Evolutionary conservation across 1,140 invertebrate genomes (phyloP).

Genomic region (Lasioglossum baleicum): DNA sequence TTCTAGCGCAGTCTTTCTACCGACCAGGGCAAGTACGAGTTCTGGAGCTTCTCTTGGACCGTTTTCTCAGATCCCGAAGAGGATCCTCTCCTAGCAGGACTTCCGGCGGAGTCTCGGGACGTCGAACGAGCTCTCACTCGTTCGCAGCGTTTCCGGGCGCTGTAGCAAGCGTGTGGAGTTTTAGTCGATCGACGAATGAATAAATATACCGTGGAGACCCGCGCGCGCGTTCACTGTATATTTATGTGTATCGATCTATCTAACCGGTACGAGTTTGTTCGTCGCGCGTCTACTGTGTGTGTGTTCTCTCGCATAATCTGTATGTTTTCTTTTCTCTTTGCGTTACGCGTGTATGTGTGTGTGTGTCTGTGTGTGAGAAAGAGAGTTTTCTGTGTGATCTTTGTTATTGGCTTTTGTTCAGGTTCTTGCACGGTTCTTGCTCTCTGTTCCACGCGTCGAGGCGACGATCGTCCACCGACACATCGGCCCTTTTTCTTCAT

Average conservation of each 20-base stretch:
- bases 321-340: too few relatives aligned
- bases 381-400: slow-evolving; percentile 10
- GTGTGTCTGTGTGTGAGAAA: slow-evolving; percentile 19
- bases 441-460: slow-evolving; percentile 40
- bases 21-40: too few relatives aligned
- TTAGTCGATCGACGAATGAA: slow-evolving; percentile 7
- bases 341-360: slow-evolving; percentile 36
- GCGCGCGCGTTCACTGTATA: slow-evolving; percentile 3
- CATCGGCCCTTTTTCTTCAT: slow-evolving; percentile 33
- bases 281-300: background rate
- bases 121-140: background rate
- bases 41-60: too few relatives aligned
- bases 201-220: slow-evolving; percentile 10
- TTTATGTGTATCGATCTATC: slow-evolving; percentile 20
- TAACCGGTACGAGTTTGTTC: background rate
- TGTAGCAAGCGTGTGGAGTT: slow-evolving; percentile 13
- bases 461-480: slow-evolving; percentile 57
- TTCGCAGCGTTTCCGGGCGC: too few relatives aligned
- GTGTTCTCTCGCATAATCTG: background rate
- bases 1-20: too few relatives aligned
- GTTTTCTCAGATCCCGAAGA: too few relatives aligned
- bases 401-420: background rate
- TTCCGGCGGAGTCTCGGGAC: too few relatives aligned
- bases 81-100: too few relatives aligned
- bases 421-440: slow-evolving; percentile 36